Evolutionary conservation across 2,888 invertebrate genomes (phyloP).

Genomic region (Hemistola chrysoprasaria): DNA sequence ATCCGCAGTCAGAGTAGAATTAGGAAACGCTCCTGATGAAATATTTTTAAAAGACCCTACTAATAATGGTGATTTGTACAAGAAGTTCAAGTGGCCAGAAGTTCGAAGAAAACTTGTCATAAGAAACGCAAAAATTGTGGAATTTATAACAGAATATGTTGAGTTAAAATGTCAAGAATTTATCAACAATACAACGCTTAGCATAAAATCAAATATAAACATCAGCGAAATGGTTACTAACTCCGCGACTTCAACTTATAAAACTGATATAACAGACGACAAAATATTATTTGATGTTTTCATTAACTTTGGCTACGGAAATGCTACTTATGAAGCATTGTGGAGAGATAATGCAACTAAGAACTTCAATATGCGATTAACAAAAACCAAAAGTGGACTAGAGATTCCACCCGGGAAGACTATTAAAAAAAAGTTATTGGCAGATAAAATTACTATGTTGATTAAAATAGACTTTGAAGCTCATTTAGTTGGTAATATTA

Average conservation of each 20-base stretch:
- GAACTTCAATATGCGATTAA: slow-evolving; percentile 36
- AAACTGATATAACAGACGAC: slow-evolving; percentile 45
- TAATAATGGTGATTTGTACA: slow-evolving; percentile 46
- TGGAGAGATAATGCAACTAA: slow-evolving; percentile 48
- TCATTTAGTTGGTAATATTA: slow-evolving; percentile 44
- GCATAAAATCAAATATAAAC: slow-evolving; percentile 33
- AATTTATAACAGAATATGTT: slow-evolving; percentile 44
- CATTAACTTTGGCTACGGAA: slow-evolving; percentile 40
- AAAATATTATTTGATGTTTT: slow-evolving; percentile 40
- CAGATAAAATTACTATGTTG: slow-evolving; percentile 45
- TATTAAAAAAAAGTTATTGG: slow-evolving; percentile 42
- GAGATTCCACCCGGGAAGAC: slow-evolving; percentile 44
- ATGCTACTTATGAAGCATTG: slow-evolving; percentile 37
- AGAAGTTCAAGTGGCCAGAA: slow-evolving; percentile 54
- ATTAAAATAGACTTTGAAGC: slow-evolving; percentile 50
- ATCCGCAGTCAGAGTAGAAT: slow-evolving; percentile 45
- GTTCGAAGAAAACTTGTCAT: slow-evolving; percentile 44
- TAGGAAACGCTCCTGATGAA: slow-evolving; percentile 53
- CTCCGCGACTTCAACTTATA: slow-evolving; percentile 40
- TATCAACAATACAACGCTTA: slow-evolving; percentile 49
- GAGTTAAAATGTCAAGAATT: slow-evolving; percentile 41
- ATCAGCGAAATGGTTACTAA: slow-evolving; percentile 43
- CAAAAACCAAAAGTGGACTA: slow-evolving; percentile 37
- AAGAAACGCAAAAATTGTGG: slow-evolving; percentile 41
- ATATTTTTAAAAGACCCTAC: slow-evolving; percentile 62